Percentiles rank a stretch among this genome's conserved stretches.
Evolutionary conservation across 2,888 invertebrate species (phyloP).

Genomic region (Parnassius smintheus): DNA sequence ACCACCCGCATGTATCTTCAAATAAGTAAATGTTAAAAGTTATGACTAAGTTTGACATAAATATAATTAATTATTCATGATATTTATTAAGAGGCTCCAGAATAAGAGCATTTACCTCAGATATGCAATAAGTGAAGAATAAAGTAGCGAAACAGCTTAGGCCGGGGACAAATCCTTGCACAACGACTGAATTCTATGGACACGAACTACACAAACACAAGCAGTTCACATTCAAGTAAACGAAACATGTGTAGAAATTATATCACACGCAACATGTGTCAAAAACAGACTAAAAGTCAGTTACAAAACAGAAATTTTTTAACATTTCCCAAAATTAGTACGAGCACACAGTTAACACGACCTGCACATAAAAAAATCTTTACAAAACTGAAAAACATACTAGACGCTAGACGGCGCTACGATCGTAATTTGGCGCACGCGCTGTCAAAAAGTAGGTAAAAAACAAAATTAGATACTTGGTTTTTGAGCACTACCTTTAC

Average conservation of each 20-base stretch:
- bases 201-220: conserved; percentile 61
- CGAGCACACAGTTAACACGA: conserved; percentile 53
- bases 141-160: conserved; percentile 17
- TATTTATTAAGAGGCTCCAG: not conserved
- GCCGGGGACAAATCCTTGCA: conserved; percentile 65
- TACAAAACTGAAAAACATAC: conserved; percentile 62
- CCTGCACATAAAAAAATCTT: conserved; percentile 63
- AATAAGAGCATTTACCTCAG: conserved; percentile 12
- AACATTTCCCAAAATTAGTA: conserved; percentile 62
- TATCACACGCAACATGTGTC: conserved; percentile 58
- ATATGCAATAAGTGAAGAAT: conserved; percentile 28
- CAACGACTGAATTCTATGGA: conserved; percentile 64
- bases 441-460: conserved; percentile 45
- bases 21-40: not conserved
- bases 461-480: no score
- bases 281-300: conserved; percentile 61
- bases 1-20: conserved; percentile 12
- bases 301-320: conserved; percentile 55
- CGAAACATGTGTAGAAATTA: conserved; percentile 46
- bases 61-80: not conserved
- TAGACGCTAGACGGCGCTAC: conserved; percentile 45
- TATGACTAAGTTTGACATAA: conserved; percentile 10
- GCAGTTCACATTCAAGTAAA: conserved; percentile 49
- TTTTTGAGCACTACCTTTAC: no score
- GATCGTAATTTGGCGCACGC: conserved; percentile 54